Percentiles rank a stretch among this genome's conserved stretches.
phyloP scores from a whole-genome alignment of 2,888 invertebrate genomes.

The Epinotia ramella region DNA sequence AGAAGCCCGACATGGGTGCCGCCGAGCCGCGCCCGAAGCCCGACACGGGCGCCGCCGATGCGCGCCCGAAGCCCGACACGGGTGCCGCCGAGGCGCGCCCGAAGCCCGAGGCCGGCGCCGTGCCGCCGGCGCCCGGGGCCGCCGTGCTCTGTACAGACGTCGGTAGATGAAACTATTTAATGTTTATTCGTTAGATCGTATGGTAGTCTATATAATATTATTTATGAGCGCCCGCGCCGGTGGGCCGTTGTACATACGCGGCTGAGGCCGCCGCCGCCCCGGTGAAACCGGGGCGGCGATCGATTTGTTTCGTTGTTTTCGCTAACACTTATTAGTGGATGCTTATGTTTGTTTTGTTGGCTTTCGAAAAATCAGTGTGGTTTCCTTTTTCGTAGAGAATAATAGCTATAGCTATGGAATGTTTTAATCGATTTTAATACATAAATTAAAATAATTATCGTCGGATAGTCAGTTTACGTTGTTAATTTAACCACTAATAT shows the following conservation, averaged over 20 bases:
- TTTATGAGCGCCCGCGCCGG: constrained; percentile 51
- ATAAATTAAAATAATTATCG: constrained; percentile 55
- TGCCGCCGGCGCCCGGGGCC: constrained; percentile 42
- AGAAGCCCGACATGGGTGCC: constrained; percentile 49
- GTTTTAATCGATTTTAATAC: constrained; percentile 73
- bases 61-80: constrained; percentile 38
- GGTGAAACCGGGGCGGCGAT: constrained; percentile 55
- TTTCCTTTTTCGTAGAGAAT: constrained; percentile 75
- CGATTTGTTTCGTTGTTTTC: constrained; percentile 67
- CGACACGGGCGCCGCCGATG: constrained; percentile 47
- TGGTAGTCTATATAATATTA: constrained; percentile 61
- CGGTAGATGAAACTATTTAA: constrained; percentile 64
- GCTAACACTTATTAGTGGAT: constrained; percentile 78
- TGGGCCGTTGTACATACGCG: constrained; percentile 61
- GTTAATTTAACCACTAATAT: constrained; percentile 49
- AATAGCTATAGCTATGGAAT: constrained; percentile 80
- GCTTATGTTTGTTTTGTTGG: constrained; percentile 82
- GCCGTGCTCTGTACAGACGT: constrained; percentile 54
- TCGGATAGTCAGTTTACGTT: constrained; percentile 51
- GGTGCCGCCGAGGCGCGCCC: constrained; percentile 12
- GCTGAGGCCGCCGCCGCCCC: constrained; percentile 54
- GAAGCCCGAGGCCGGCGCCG: constrained; percentile 41
- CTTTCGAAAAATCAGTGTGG: constrained; percentile 83
- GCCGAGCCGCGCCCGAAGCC: constrained; percentile 48
- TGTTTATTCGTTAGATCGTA: constrained; percentile 66